Conservation (phyloP, 2,888 invertebrate genomes). For the Erpobdella octoculata region DNA sequence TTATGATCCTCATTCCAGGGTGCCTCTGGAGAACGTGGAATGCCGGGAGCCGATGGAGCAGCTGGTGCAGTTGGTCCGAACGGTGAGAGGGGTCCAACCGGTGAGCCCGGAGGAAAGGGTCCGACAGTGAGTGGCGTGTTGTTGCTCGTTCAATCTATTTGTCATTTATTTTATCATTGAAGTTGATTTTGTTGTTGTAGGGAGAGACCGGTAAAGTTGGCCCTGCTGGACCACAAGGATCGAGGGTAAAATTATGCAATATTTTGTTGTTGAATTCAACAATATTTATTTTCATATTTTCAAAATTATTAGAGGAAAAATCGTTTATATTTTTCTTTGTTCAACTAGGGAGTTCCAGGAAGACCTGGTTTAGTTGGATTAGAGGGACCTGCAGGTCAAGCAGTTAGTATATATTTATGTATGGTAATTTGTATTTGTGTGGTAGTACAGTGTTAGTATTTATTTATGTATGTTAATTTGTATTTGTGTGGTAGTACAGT, state of each 20-base stretch:
- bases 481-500: no score
- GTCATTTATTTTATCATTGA: not conserved
- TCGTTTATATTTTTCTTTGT: not conserved
- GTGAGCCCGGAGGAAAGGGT: constrained; percentile 34
- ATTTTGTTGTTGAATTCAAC: not conserved
- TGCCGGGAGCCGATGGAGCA: constrained; percentile 34
- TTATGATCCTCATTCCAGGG: constrained; percentile 22
- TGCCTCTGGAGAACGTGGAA: constrained; percentile 32
- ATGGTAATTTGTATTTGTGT: no score
- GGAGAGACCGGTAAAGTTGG: constrained; percentile 35
- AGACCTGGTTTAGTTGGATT: constrained; percentile 46
- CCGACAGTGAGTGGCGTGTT: constrained; percentile 29
- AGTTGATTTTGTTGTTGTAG: constrained; percentile 16
- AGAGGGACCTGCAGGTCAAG: constrained; percentile 28
- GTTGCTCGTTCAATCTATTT: not conserved
- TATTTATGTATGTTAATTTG: no score
- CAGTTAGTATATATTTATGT: no score
- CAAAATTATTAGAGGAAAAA: no score
- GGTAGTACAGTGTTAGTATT: no score
- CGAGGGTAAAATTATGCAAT: constrained; percentile 8
- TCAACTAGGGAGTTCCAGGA: constrained; percentile 27
- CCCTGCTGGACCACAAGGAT: constrained; percentile 35
- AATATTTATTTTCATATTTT: not conserved
- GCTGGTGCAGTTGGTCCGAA: constrained; percentile 31
- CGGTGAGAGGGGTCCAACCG: constrained; percentile 35